Base-by-base conservation (phyloP, 2,113 vertebrate genomes). In the Gobio gobio region DNA sequence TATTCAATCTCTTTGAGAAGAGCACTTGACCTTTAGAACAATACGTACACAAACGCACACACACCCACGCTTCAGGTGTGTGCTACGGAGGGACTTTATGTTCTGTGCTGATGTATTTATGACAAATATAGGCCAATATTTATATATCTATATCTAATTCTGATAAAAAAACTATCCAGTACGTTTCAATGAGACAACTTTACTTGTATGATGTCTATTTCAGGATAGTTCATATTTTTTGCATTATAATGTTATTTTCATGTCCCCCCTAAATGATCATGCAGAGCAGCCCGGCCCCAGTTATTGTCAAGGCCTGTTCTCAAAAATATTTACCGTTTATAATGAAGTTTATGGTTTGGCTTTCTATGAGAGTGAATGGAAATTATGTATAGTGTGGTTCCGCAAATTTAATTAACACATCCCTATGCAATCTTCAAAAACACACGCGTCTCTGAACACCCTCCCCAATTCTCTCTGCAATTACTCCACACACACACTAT, bases 21-120 rank as follows among this genome's bases (percentile, higher is more conserved):
- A 78, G 66, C 66, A 88, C 86, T 88, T 88, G 89, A 88, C 89
- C 87, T 83, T 83, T 24, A 49, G 81, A 87, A 47, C 80, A 77
- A 78, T 56, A 58, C 26, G 33, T 51, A 85, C 64, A 78, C 45
- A 78, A 43, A 73, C 6, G 45, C 29, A 59, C 68, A 49, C 79
- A 78, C 73, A 86, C 84, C 72, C 78, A 75, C 84, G 73, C 81
- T 43, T 79, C 58, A 61, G 77, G 77, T 79, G 77, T 74, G 40
- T 12, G 74, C 73, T 76, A 47, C 13, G 33, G 51, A 78, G 54
- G n/a, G 56, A 79, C 40, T 79, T 24, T 16, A 18, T 59, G 8
- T 63, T 63, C 40, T 10, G n/a, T 5, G 8, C 4, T 29, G 22
- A 47, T 73, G 72, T 49, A 49, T 79, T 79, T 47, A 79, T 61